Evolutionary conservation across 2,113 vertebrate species (phyloP), one percentile per base, ranked within the genome.

Genomic region (Xiphophorus couchianus): DNA sequence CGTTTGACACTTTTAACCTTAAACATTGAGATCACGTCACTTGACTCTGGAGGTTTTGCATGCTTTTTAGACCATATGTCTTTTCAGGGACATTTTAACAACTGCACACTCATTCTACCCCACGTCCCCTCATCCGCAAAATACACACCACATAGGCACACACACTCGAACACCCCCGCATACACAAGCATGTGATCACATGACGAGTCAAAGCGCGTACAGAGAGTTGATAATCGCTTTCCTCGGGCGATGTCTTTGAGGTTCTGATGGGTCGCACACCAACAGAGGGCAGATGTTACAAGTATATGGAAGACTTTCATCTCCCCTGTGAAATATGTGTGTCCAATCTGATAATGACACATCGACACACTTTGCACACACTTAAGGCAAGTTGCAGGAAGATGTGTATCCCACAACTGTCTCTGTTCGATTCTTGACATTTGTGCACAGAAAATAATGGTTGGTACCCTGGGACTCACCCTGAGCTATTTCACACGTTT

Each of bases 331-430:
- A 91, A 91, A 91, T 86, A 73, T 64, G 90, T 94, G 93, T 94
- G 94, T 94, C 93, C 86, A 93, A 94, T 93, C 72, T 87, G 88
- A 92, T 93, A 91, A 94, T 92, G 90, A 86, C 83, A 68, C 77
- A 69, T 70, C 71, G 82, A 84, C 80, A 80, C 83, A 88, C 76
- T 88, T 79, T 80, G 74, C 74, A 31, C 72, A 80, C 86, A 91
- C 86, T 93, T 84, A 74, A 88, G 76, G 70, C 30, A 51, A 73
- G 71, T 82, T 65, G 22, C 82, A 80, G 74, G 77, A 84, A 83
- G 60, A 84, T 86, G 84, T 78, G 62, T 73, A 67, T 87, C 78
- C 77, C 78, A 44, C 42, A 76, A 76, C 73, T 81, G 76, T 79
- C 74, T 86, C 69, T 19, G 33, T 74, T 37, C 78, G 44, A 44